Evolutionary conservation across 2,888 invertebrate genomes (phyloP).

Genomic region (Oscheius sp.): DNA sequence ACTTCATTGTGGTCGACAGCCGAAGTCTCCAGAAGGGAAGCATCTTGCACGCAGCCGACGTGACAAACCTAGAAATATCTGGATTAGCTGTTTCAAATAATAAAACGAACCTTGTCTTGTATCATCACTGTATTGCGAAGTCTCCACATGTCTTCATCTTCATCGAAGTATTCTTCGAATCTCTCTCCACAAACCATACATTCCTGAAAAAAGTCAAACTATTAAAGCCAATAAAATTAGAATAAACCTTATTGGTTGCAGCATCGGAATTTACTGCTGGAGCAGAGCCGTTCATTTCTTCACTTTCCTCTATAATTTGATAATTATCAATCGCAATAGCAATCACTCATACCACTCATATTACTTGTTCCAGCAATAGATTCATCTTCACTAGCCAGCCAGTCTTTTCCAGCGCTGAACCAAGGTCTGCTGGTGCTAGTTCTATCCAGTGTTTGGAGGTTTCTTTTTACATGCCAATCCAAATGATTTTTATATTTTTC

Average conservation of each 20-base stretch:
- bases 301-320: no score
- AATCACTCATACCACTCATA: not conserved
- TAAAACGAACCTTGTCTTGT: constrained; percentile 44
- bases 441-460: constrained; percentile 71
- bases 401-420: constrained; percentile 22
- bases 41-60: constrained; percentile 25
- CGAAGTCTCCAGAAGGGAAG: constrained; percentile 11
- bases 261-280: constrained; percentile 9
- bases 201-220: constrained; percentile 71
- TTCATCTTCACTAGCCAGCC: constrained; percentile 25
- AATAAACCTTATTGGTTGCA: constrained; percentile 5
- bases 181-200: constrained; percentile 91
- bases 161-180: constrained; percentile 94
- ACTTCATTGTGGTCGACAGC: not conserved
- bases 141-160: constrained; percentile 97
- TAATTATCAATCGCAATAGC: no score
- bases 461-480: constrained; percentile 98
- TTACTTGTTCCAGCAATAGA: constrained; percentile 7
- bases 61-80: constrained; percentile 23
- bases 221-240: not conserved
- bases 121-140: constrained; percentile 72
- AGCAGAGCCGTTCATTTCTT: not conserved
- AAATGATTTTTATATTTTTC: constrained; percentile 77
- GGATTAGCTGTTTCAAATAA: not conserved
- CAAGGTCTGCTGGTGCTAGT: constrained; percentile 23